These are phyloP conservation scores for Panopea generosa DNA, from an alignment of 2,888 invertebrate species.

Conservation along the genomic window DNA sequence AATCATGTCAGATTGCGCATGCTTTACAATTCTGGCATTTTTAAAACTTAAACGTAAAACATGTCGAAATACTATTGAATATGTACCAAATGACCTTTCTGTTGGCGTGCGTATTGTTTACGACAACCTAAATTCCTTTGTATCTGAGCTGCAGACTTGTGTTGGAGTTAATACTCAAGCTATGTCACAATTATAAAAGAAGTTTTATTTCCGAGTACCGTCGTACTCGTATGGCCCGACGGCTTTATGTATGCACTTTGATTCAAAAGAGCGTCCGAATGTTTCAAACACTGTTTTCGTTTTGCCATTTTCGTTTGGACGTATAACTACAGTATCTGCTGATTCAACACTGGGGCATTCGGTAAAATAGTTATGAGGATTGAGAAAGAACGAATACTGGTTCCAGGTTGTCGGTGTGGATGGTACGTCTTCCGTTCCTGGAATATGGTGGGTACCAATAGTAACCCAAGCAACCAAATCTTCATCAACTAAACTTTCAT, in stretches of 20 bases:
- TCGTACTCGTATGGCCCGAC: conserved; percentile 40
- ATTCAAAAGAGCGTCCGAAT: conserved; percentile 32
- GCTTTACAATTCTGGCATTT: too few species aligned
- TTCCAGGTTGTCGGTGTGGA: conserved; percentile 73
- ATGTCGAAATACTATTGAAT: too few species aligned
- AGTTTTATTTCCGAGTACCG: conserved; percentile 9
- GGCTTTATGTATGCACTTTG: conserved; percentile 36
- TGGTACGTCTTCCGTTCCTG: conserved; percentile 80
- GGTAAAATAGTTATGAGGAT: conserved; percentile 80
- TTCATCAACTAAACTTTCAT: conserved; percentile 71
- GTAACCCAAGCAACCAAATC: conserved; percentile 82
- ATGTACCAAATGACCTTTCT: too few species aligned
- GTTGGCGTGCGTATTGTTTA: too few species aligned
- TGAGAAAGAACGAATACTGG: conserved; percentile 71
- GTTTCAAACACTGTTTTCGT: conserved; percentile 17
- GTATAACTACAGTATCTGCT: conserved; percentile 68
- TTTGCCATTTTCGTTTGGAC: conserved; percentile 25
- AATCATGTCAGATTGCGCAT: too few species aligned
- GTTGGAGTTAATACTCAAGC: too few species aligned
- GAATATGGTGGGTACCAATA: conserved; percentile 77
- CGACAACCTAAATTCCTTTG: too few species aligned
- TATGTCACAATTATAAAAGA: too few species aligned
- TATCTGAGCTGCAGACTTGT: too few species aligned
- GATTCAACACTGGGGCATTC: conserved; percentile 75
- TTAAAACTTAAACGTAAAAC: too few species aligned